Conservation (phyloP, 1,140 invertebrate species). For the Halesus radiatus region DNA sequence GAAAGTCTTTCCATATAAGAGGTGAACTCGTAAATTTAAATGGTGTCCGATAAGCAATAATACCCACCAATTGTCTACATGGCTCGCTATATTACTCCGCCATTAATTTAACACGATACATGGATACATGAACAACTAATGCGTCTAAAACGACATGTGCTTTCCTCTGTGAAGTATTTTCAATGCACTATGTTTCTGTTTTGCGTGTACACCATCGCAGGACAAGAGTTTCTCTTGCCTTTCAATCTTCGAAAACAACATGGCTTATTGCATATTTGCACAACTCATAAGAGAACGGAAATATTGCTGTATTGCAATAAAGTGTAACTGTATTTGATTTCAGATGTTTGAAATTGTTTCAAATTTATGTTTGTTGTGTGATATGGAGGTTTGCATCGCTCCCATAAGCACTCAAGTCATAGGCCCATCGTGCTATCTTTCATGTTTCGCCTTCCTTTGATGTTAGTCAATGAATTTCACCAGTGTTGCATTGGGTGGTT, state of each 20-base stretch:
- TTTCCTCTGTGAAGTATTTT: not conserved
- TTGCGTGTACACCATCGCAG: not conserved
- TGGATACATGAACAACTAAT: not conserved
- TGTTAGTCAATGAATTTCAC: no score
- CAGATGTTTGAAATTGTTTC: no score
- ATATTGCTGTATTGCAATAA: no score
- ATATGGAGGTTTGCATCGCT: no score
- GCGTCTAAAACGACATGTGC: not conserved
- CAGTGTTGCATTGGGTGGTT: no score
- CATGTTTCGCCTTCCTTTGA: no score
- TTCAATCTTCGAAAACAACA: not conserved
- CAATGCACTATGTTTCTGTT: not conserved
- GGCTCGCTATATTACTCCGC: conserved; percentile 10
- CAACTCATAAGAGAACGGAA: no score
- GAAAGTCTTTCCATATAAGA: conserved; percentile 21
- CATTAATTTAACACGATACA: conserved; percentile 19
- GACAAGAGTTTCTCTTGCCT: conserved; percentile 24
- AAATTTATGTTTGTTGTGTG: not conserved
- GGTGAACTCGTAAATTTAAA: conserved; percentile 1
- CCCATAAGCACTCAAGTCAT: no score
- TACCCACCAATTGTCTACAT: conserved; percentile 26
- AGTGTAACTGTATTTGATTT: no score
- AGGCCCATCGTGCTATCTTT: no score
- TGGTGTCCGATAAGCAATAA: conserved; percentile 6
- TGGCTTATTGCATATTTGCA: no score